Evolutionary conservation across 2,888 invertebrate genomes (phyloP).

Genomic region (Drosophila anomalata): DNA sequence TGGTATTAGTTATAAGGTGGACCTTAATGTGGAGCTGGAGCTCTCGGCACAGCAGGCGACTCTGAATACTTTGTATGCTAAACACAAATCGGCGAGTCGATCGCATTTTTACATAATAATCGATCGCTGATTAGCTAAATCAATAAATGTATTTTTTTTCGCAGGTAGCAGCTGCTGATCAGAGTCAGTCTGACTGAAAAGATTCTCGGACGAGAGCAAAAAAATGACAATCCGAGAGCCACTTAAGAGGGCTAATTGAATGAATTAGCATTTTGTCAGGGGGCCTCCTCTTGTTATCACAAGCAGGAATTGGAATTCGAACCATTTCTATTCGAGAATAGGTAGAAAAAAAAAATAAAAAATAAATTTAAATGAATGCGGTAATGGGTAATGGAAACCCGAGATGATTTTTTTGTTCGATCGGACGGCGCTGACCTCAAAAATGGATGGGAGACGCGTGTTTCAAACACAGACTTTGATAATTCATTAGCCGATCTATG

Average conservation of each 20-base stretch:
- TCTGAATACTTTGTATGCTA: conserved; percentile 33
- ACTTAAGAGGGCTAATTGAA: conserved; percentile 69
- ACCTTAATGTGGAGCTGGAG: too few species aligned
- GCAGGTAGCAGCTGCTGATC: conserved; percentile 55
- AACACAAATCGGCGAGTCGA: conserved; percentile 29
- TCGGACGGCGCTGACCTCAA: conserved; percentile 38
- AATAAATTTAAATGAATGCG: not conserved
- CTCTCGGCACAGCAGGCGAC: conserved; percentile 36
- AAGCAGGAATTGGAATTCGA: conserved; percentile 16
- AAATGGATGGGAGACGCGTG: conserved; percentile 24
- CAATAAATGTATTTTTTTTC: conserved; percentile 62
- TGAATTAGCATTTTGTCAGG: conserved; percentile 66
- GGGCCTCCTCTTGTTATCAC: conserved; percentile 32
- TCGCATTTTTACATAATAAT: conserved; percentile 69
- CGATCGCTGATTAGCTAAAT: conserved; percentile 74
- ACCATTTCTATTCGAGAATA: conserved; percentile 1
- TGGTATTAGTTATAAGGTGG: too few species aligned
- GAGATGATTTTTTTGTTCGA: conserved; percentile 22
- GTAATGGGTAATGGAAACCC: conserved; percentile 4
- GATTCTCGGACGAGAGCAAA: conserved; percentile 15
- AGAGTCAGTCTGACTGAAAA: conserved; percentile 58
- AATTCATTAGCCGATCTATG: conserved; percentile 33
- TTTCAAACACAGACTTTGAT: conserved; percentile 5
- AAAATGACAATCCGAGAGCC: conserved; percentile 40
- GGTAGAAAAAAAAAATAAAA: not conserved